These are phyloP conservation scores for Argya squamiceps DNA, from an alignment of 2,797 vertebrate species.

Conservation along the genomic window DNA sequence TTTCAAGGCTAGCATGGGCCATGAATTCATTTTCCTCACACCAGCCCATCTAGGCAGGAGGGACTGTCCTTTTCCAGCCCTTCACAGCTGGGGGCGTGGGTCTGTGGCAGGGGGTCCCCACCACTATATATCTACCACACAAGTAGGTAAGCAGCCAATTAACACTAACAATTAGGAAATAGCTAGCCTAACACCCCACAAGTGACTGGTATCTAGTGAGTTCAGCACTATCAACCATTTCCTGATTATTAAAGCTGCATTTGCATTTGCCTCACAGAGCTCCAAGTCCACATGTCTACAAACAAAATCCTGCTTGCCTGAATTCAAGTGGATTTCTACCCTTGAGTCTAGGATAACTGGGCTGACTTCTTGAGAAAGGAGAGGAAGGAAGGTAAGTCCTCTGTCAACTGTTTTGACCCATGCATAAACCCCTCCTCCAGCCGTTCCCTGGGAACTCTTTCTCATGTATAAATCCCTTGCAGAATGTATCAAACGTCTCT, in stretches of 20 bases:
- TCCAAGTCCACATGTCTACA: rapidly evolving
- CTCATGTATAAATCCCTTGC: background rate
- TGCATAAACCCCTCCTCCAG: background rate
- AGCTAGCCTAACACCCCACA: background rate
- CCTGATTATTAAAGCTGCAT: background rate
- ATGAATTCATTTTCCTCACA: background rate
- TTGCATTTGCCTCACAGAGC: background rate
- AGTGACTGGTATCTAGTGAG: background rate
- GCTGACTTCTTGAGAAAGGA: background rate
- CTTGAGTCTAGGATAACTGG: background rate
- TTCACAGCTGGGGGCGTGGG: background rate
- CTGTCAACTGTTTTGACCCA: background rate
- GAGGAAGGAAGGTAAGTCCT: background rate
- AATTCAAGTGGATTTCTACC: background rate
- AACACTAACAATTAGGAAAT: background rate
- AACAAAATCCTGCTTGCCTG: background rate
- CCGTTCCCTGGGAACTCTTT: background rate
- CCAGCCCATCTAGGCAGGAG: background rate
- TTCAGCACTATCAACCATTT: background rate
- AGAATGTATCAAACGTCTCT: background rate
- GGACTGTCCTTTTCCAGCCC: background rate
- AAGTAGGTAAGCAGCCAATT: background rate
- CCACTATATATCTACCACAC: background rate
- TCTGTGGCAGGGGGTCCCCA: background rate
- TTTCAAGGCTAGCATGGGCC: background rate